Conservation (phyloP, 2,113 vertebrate species). For the Alces alces region DNA sequence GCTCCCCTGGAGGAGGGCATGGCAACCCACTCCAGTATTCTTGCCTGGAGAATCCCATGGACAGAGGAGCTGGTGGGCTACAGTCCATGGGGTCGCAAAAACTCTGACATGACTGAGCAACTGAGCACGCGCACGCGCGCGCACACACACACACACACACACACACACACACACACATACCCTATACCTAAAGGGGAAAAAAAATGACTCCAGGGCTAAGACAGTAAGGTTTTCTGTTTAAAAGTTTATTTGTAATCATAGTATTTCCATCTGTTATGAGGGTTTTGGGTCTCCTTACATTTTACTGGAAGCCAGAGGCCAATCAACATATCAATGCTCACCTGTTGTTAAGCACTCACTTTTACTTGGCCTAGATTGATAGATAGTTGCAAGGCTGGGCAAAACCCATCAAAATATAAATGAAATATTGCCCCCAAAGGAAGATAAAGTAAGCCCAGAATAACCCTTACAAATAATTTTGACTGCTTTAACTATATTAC, state of each 20-base stretch:
- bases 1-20: neutral
- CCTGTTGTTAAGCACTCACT: neutral
- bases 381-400: neutral
- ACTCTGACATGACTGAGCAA: neutral
- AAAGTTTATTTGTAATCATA: neutral
- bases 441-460: neutral
- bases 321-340: neutral
- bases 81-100: neutral
- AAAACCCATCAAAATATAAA: neutral
- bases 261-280: neutral
- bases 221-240: neutral
- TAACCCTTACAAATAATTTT: neutral
- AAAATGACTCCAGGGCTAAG: neutral
- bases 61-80: neutral
- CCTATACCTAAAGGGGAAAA: neutral
- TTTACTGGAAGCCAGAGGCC: neutral
- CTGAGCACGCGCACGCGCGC: accelerated
- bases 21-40: neutral
- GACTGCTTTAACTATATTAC: neutral
- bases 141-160: neutral
- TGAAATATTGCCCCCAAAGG: neutral
- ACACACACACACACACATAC: neutral
- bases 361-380: neutral
- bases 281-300: neutral
- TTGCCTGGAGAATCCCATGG: neutral